Evolutionary conservation across 2,888 invertebrate genomes (phyloP), one percentile per base, ranked within the genome.

Genomic region (Nymphalis polychloros): DNA sequence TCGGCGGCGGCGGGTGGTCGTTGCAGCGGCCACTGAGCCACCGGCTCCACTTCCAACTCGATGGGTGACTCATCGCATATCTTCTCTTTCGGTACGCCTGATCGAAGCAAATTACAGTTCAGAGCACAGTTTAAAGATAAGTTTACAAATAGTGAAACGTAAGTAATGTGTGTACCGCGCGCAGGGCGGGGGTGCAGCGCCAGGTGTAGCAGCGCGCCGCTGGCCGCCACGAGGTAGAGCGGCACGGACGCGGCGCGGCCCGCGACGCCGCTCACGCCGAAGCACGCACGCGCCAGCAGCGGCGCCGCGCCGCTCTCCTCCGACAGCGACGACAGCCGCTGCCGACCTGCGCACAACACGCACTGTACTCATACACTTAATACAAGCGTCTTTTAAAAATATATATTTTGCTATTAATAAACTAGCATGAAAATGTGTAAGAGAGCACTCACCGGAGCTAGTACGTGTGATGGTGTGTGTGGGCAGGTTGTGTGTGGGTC

Each of bases 21-120:
- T 76, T 96, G 94, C 72, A 99, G 93, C 68, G 95, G 94, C 99
- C 99, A 99, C 88, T 98, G 97, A 20, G 97, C 97, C 80, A 96
- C 95, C 1, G 97, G 96, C 81, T 96, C 96, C 69, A 97, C 97
- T 61, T 95, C 95, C 78, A 98, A 85, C 83, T 98, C 98, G 73
- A 98, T 96, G 17, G 95, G 94, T 0, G 97, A 96, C 80, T 97
- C 97, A 87, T 97, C 97, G 84, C 96, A 96, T 68, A 96, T 93
- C 87, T 96, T 96, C 88, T 97, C 97, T 86, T 96, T 97, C 67
- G 96, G 95, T 76, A 96, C 92, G 79, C 94, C 96, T 96, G 10
- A 23, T 35, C 8, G 0, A 17, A 27, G 23, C 2, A 53, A 27
- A 16, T 16, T 0, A 7, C 16, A 17, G 6, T 8, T 20, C 2